Percentiles rank a stretch among this genome's conserved stretches.
These are phyloP conservation scores for Rhinophrynus dorsalis DNA, from an alignment of 2,797 vertebrate genomes.

Conservation along the genomic window DNA sequence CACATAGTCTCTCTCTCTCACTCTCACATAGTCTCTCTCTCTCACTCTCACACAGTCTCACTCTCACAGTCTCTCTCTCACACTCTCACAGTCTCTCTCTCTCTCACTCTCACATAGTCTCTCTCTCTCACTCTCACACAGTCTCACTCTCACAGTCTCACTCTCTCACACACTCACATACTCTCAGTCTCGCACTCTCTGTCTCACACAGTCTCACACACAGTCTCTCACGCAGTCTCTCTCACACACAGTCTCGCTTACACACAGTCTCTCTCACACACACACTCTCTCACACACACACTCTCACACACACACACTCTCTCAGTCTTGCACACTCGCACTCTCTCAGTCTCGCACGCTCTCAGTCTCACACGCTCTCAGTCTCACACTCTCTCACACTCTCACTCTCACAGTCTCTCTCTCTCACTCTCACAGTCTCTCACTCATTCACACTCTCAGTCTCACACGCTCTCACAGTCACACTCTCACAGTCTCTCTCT, in stretches of 20 bases:
- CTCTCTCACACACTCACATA: neutral
- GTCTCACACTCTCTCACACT: neutral
- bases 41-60: neutral
- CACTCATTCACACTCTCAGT: too few species aligned
- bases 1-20: too few species aligned
- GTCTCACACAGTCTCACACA: neutral
- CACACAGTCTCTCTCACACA: neutral
- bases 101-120: too few species aligned
- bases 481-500: neutral
- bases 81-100: neutral
- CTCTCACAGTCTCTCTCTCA: neutral
- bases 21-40: neutral
- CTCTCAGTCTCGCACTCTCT: too few species aligned
- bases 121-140: neutral
- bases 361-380: too few species aligned
- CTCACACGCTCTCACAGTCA: too few species aligned
- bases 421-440: too few species aligned
- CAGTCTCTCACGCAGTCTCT: too few species aligned
- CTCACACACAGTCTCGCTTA: too few species aligned
- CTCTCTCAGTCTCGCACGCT: too few species aligned
- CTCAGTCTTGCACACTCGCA: too few species aligned
- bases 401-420: neutral
- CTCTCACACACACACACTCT: neutral
- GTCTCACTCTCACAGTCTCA: neutral
- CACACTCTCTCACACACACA: neutral